Percentiles rank a stretch among this genome's conserved stretches.
These are phyloP conservation scores for Vultur gryphus DNA, from an alignment of 2,797 vertebrate species.

Conservation along the genomic window DNA sequence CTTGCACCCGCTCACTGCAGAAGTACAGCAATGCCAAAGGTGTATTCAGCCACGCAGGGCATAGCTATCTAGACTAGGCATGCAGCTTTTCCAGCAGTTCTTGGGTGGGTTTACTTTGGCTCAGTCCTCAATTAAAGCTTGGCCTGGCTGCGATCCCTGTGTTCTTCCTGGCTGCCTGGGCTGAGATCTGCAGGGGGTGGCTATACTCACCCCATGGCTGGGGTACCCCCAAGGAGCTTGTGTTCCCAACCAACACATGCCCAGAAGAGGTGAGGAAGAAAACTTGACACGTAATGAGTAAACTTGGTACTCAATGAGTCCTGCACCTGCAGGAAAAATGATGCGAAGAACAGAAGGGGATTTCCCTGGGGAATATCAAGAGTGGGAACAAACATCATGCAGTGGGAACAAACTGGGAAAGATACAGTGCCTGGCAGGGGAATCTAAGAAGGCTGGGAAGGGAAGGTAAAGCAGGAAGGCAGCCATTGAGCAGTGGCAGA, in stretches of 20 bases:
- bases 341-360: not conserved
- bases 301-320: not conserved
- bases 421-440: not conserved
- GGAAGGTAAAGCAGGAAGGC: not conserved
- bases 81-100: not conserved
- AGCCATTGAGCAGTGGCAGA: not conserved
- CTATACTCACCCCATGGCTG: not conserved
- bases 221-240: not conserved
- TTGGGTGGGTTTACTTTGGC: not conserved
- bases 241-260: not conserved
- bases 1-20: not conserved
- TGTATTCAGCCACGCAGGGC: not conserved
- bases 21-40: not conserved
- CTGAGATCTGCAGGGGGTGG: not conserved
- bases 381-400: not conserved
- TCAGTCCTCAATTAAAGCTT: not conserved
- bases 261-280: not conserved
- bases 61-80: not conserved
- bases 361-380: not conserved
- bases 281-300: not conserved
- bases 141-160: not conserved
- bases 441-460: not conserved
- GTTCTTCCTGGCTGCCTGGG: not conserved
- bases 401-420: not conserved
- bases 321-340: not conserved